These are phyloP conservation scores for Porites cylindrica DNA, from an alignment of 92 coral and sea anemone species.

Conservation along the genomic window DNA sequence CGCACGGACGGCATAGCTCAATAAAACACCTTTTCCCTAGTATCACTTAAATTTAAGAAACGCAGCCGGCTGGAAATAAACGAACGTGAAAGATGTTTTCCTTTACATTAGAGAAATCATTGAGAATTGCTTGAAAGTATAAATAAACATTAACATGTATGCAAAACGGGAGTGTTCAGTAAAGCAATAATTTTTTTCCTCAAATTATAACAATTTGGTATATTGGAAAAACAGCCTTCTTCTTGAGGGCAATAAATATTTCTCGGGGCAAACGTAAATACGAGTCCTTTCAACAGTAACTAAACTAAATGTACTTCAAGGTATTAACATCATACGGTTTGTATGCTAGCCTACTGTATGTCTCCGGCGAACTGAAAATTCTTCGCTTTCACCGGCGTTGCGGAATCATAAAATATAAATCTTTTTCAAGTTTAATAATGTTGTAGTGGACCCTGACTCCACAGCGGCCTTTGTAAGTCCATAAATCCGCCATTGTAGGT, in stretches of 20 bases:
- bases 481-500: slow-evolving; percentile 29
- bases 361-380: too few relatives aligned
- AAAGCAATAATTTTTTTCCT: background rate
- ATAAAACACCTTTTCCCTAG: too few relatives aligned
- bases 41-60: too few relatives aligned
- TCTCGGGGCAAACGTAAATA: slow-evolving; percentile 10
- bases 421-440: slow-evolving; percentile 2
- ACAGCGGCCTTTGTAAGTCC: slow-evolving; percentile 17
- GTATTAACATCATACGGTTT: background rate
- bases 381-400: too few relatives aligned
- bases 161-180: too few relatives aligned
- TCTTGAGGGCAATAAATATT: slow-evolving; percentile 1
- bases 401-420: too few relatives aligned
- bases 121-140: too few relatives aligned
- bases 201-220: background rate
- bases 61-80: too few relatives aligned
- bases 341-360: too few relatives aligned
- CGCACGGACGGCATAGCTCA: too few relatives aligned
- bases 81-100: too few relatives aligned
- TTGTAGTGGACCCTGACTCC: slow-evolving; percentile 36
- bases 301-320: slow-evolving; percentile 15
- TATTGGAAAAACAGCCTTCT: background rate
- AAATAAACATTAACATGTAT: too few relatives aligned
- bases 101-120: background rate
- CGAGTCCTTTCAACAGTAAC: slow-evolving; percentile 33